phyloP scores from a whole-genome alignment of 2,888 invertebrate species.

The Patella ulyssiponensis region DNA sequence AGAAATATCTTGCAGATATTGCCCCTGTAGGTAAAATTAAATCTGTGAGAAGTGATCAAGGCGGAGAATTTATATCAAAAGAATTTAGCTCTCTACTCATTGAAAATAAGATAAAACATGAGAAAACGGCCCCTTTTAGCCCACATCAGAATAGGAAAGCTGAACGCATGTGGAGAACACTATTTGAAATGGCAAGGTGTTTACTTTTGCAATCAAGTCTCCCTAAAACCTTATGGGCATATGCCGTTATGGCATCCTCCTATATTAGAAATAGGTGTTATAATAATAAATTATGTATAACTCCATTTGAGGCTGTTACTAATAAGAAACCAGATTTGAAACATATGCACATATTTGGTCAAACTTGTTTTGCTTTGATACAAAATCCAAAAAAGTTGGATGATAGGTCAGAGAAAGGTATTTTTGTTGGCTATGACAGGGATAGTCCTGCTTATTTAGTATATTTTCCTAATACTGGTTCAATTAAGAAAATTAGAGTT shows the following conservation, averaged over 20 bases:
- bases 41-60: too few relatives aligned
- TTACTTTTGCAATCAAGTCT: slow-evolving; percentile 29
- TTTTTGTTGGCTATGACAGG: slow-evolving; percentile 35
- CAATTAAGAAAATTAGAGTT: slow-evolving; percentile 23
- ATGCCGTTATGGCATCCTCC: slow-evolving; percentile 33
- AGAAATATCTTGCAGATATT: too few relatives aligned
- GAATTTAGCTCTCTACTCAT: slow-evolving; percentile 18
- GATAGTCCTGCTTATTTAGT: slow-evolving; percentile 32
- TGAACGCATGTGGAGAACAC: slow-evolving; percentile 34
- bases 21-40: too few relatives aligned
- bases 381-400: too few relatives aligned
- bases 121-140: slow-evolving; percentile 29
- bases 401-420: too few relatives aligned
- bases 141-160: slow-evolving; percentile 39
- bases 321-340: slow-evolving; percentile 11
- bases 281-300: slow-evolving; percentile 18
- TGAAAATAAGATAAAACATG: slow-evolving; percentile 26
- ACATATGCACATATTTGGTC: too few relatives aligned
- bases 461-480: slow-evolving; percentile 28
- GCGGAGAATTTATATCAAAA: slow-evolving; percentile 20
- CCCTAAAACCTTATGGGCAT: slow-evolving; percentile 37
- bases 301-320: slow-evolving; percentile 32
- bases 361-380: too few relatives aligned
- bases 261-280: slow-evolving; percentile 39
- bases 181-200: slow-evolving; percentile 40